Base-by-base conservation (phyloP, 2,888 invertebrate genomes). In the Oligia strigilis region DNA sequence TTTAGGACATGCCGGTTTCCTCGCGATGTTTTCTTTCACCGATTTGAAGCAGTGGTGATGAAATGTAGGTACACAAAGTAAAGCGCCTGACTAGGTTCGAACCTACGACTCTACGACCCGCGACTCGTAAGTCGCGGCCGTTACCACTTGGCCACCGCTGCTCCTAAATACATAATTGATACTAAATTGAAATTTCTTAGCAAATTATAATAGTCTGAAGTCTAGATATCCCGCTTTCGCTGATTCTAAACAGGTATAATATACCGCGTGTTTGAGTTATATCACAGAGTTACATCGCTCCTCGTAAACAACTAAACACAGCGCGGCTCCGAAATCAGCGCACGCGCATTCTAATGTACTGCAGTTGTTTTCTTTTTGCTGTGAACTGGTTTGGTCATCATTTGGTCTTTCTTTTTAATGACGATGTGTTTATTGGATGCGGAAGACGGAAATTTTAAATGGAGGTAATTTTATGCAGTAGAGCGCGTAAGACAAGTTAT, bases 211-310 rank as follows among this genome's bases (percentile, higher is more conserved):
- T 23, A 14, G 46, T 29, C 43, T 58, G 13, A 67, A 83, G 62
- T 78, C 70, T 75, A 88, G 72, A 82, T 55, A 81, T 77, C 67
- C 69, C 58, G 75, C 82, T 87, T 85, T 84, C 75, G 67, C 79
- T 81, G 77, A 75, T 87, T 80, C 73, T 80, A 75, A 84, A 87
- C 88, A 79, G 81, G 89, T 87, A 81, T 72, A 80, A 65, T 40
- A 58, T 49, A 71, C 75, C 64, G 29, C 55, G 66, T 77, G 82
- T 67, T 67, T 55, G 40, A 17, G 85, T 90, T 90, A 89, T 86
- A 85, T 90, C 89, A 90, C 75, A 19, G 49, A 75, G 80, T 89
- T 88, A 90, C 87, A 83, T 86, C 75, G 82, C 43, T 65, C 46
- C 36, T 69, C 69, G 72, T 75, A 60, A 78, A 83, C 83, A 75